These are phyloP conservation scores for Elymnias hypermnestra DNA, from an alignment of 1,140 invertebrate species.

Conservation along the genomic window DNA sequence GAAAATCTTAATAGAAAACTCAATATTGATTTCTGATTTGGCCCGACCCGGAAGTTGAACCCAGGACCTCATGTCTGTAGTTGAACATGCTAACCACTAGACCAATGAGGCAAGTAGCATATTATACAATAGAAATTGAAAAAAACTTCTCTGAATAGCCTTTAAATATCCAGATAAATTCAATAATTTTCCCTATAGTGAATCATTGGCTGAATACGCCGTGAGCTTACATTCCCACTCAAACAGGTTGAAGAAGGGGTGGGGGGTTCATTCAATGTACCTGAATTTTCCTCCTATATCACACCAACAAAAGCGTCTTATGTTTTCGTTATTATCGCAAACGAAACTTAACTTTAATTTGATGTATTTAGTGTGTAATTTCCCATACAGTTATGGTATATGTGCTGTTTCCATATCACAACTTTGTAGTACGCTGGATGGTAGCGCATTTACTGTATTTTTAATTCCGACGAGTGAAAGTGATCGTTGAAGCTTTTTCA, in stretches of 20 bases:
- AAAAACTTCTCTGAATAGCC: neutral
- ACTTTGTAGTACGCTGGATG: neutral
- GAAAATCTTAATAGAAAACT: too few relatives aligned
- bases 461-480: slow-evolving; percentile 3
- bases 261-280: slow-evolving; percentile 12
- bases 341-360: neutral
- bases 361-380: neutral
- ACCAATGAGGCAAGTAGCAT: too few relatives aligned
- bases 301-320: slow-evolving; percentile 1
- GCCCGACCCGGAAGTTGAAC: too few relatives aligned
- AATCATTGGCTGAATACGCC: neutral
- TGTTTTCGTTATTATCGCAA: slow-evolving; percentile 1
- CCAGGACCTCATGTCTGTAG: too few relatives aligned
- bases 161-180: neutral
- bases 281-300: slow-evolving; percentile 15
- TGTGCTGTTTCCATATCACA: neutral
- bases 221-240: slow-evolving; percentile 5
- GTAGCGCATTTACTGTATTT: neutral
- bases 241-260: slow-evolving; percentile 11
- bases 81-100: too few relatives aligned
- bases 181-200: neutral
- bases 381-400: neutral
- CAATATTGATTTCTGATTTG: too few relatives aligned
- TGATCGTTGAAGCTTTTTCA: neutral
- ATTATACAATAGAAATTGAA: too few relatives aligned